phyloP scores from a whole-genome alignment of 2,797 vertebrate species.

The Hipposideros larvatus region DNA sequence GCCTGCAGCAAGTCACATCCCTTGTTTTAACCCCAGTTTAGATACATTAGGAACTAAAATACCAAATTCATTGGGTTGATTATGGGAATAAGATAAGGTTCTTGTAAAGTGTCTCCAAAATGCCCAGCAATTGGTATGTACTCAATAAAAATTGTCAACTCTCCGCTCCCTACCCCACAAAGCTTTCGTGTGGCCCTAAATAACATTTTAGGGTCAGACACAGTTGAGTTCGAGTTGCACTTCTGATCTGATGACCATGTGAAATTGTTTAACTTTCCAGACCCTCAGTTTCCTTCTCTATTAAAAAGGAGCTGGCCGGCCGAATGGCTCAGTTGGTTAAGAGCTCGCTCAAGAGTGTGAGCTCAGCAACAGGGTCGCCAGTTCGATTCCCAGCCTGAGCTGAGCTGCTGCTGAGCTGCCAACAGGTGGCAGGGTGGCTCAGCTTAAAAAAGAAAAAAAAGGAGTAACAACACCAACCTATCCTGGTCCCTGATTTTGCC shows the following conservation, averaged over 20 bases:
- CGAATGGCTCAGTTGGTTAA: too few relatives aligned
- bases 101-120: not conserved
- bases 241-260: not conserved
- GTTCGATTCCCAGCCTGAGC: too few relatives aligned
- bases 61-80: not conserved
- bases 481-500: not conserved
- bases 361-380: too few relatives aligned
- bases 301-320: not conserved
- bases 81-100: not conserved
- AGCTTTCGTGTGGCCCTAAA: not conserved
- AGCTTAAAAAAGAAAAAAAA: not conserved
- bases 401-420: too few relatives aligned
- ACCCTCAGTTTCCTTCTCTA: not conserved
- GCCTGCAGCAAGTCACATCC: not conserved
- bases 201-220: not conserved
- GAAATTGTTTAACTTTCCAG: not conserved
- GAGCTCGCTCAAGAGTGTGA: too few relatives aligned
- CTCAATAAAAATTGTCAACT: not conserved
- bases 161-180: not conserved
- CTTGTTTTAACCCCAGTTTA: not conserved
- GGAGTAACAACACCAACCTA: not conserved
- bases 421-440: too few relatives aligned
- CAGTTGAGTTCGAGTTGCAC: not conserved
- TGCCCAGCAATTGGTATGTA: not conserved
- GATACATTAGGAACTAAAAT: not conserved